A percentile compares a stretch with the other conserved stretches of the same genome.
These are phyloP conservation scores for Carterocephalus palaemon DNA, from an alignment of 2,888 invertebrate species.

Conservation along the genomic window DNA sequence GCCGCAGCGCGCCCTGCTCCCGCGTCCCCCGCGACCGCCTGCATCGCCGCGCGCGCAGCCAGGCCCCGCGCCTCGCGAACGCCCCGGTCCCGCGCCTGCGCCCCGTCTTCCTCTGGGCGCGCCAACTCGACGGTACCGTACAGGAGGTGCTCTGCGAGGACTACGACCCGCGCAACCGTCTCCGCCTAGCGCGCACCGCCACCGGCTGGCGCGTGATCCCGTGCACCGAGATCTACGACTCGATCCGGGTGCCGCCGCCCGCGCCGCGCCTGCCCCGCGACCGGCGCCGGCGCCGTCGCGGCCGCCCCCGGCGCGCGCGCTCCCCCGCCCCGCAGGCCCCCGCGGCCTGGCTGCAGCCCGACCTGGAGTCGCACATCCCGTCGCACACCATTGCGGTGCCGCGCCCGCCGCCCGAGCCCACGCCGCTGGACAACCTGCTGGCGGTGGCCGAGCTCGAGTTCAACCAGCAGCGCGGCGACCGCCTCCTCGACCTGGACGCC, in stretches of 20 bases:
- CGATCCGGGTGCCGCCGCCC: slow-evolving; percentile 57
- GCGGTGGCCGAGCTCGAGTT: slow-evolving; percentile 83
- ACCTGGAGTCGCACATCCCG: slow-evolving; percentile 81
- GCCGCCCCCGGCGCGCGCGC: slow-evolving; percentile 37
- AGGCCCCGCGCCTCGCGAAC: slow-evolving; percentile 64
- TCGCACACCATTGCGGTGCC: slow-evolving; percentile 80
- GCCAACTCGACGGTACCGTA: slow-evolving; percentile 88
- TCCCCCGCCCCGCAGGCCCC: slow-evolving; percentile 35
- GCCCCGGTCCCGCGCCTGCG: slow-evolving; percentile 82
- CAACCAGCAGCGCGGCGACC: slow-evolving; percentile 75
- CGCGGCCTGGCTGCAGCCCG: slow-evolving; percentile 62
- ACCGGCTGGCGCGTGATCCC: slow-evolving; percentile 91
- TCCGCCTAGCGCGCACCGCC: slow-evolving; percentile 88
- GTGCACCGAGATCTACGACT: slow-evolving; percentile 82
- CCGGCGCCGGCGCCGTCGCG: slow-evolving; percentile 42
- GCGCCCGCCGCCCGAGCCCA: slow-evolving; percentile 60
- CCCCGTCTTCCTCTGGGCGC: slow-evolving; percentile 92
- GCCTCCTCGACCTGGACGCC: slow-evolving; percentile 49
- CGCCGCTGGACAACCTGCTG: slow-evolving; percentile 80
- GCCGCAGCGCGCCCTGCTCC: slow-evolving; percentile 41
- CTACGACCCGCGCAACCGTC: slow-evolving; percentile 91
- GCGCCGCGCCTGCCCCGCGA: slow-evolving; percentile 40
- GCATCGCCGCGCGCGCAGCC: slow-evolving; percentile 52
- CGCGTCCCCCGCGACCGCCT: slow-evolving; percentile 78
- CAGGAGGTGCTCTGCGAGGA: slow-evolving; percentile 92